Evolutionary conservation across 2,797 vertebrate species (phyloP).

Genomic region (Arrhamphus sclerolepis): DNA sequence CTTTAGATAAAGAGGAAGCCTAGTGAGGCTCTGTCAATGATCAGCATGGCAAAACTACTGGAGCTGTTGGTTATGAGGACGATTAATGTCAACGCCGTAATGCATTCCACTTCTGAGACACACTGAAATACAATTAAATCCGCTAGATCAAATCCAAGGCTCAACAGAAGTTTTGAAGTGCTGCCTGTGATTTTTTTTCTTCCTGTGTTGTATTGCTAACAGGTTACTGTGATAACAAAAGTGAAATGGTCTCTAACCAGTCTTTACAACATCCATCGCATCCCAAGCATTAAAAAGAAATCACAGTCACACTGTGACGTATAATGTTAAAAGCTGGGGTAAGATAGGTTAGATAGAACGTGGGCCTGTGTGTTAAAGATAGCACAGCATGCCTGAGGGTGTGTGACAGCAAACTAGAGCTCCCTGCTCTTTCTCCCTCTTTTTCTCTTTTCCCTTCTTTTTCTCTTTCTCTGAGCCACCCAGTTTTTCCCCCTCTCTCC

Average conservation of each 20-base stretch:
- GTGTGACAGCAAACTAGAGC: conserved; percentile 70
- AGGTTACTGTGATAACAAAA: conserved; percentile 7
- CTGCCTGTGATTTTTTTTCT: conserved; percentile 6
- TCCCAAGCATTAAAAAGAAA: conserved; percentile 44
- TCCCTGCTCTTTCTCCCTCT: conserved; percentile 56
- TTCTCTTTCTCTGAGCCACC: conserved; percentile 58
- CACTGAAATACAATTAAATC: conserved; percentile 23
- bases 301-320: conserved; percentile 43
- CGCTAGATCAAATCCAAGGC: conserved; percentile 1
- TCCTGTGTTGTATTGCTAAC: conserved; percentile 5
- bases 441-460: conserved; percentile 16
- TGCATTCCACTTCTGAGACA: conserved; percentile 51
- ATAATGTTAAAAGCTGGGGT: conserved; percentile 56
- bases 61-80: conserved; percentile 65
- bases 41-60: conserved; percentile 40
- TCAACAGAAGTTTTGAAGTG: conserved; percentile 3
- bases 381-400: conserved; percentile 70
- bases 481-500: conserved; percentile 30
- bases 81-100: conserved; percentile 64
- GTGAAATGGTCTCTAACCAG: conserved; percentile 9
- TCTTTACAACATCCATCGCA: conserved; percentile 27
- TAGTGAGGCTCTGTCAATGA: conserved; percentile 41
- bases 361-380: conserved; percentile 76
- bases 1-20: conserved; percentile 56
- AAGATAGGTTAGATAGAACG: conserved; percentile 70